These are phyloP conservation scores for Cariama cristata DNA, from an alignment of 2,113 vertebrate genomes.

Conservation along the genomic window DNA sequence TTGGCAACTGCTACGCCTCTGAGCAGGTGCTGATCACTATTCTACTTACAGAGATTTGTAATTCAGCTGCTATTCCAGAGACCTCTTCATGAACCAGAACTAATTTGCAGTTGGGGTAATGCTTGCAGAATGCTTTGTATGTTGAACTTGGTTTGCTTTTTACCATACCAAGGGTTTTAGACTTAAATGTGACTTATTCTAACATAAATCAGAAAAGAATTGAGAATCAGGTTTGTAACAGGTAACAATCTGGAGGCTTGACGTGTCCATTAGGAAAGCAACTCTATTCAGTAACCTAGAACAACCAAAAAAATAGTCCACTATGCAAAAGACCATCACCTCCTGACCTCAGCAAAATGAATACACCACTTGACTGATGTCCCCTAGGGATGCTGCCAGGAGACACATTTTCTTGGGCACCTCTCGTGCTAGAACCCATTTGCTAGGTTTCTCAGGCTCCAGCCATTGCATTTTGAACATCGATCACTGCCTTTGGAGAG, in stretches of 20 bases:
- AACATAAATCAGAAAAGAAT: not conserved
- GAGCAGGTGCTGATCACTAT: conserved; percentile 17
- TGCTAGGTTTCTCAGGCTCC: not conserved
- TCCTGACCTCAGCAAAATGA: not conserved
- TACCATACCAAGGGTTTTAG: not conserved
- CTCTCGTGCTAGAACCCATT: not conserved
- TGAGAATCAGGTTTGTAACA: not conserved
- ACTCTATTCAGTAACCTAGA: not conserved
- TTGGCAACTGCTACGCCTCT: not conserved
- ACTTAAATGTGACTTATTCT: not conserved
- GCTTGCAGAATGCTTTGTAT: not conserved
- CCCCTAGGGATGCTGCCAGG: not conserved
- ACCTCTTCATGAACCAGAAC: not conserved
- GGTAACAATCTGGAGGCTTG: not conserved
- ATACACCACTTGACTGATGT: not conserved
- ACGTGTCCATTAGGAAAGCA: not conserved
- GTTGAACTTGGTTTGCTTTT: not conserved
- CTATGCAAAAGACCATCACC: not conserved
- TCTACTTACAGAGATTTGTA: not conserved
- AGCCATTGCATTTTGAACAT: not conserved
- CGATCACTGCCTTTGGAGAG: not conserved
- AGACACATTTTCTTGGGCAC: not conserved
- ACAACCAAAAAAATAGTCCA: not conserved
- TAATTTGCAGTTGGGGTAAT: not conserved
- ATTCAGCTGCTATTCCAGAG: conserved; percentile 10